Evolutionary conservation across 2,113 vertebrate genomes (phyloP).

Genomic region (Lethenteron camtschaticum): DNA sequence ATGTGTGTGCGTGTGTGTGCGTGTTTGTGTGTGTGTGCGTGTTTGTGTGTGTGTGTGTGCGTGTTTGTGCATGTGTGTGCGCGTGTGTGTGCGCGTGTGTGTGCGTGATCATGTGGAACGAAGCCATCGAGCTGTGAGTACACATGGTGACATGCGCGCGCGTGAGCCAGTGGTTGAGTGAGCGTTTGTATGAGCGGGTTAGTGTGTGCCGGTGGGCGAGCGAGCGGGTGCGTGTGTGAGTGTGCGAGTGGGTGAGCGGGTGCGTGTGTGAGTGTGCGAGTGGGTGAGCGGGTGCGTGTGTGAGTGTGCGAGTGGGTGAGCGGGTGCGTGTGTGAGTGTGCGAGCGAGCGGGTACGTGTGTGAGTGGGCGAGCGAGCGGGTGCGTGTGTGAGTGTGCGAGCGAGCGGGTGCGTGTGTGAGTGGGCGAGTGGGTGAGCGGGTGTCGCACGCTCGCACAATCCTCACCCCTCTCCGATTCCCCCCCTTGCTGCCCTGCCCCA

Average conservation of each 20-base stretch:
- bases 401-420: neutral
- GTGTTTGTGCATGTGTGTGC: too few relatives aligned
- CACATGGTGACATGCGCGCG: neutral
- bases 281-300: too few relatives aligned
- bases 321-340: neutral
- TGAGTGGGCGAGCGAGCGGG: neutral
- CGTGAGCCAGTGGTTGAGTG: neutral
- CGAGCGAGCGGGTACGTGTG: neutral
- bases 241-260: too few relatives aligned
- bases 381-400: neutral
- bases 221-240: too few relatives aligned
- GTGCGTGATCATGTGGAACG: conserved; percentile 9
- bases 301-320: neutral
- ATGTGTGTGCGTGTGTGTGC: conserved; percentile 15
- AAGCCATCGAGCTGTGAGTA: neutral
- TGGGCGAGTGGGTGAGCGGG: neutral
- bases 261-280: too few relatives aligned
- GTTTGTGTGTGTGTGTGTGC: conserved; percentile 6
- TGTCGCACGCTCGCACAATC: neutral
- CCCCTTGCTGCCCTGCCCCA: conserved; percentile 14
- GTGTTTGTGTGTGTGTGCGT: conserved; percentile 12
- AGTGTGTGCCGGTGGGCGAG: neutral
- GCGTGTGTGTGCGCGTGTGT: conserved; percentile 9
- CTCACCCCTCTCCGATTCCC: neutral
- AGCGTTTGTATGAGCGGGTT: neutral